Evolutionary conservation across 2,113 vertebrate genomes (phyloP), one percentile per base, ranked within the genome.

Genomic region (Nicator chloris): DNA sequence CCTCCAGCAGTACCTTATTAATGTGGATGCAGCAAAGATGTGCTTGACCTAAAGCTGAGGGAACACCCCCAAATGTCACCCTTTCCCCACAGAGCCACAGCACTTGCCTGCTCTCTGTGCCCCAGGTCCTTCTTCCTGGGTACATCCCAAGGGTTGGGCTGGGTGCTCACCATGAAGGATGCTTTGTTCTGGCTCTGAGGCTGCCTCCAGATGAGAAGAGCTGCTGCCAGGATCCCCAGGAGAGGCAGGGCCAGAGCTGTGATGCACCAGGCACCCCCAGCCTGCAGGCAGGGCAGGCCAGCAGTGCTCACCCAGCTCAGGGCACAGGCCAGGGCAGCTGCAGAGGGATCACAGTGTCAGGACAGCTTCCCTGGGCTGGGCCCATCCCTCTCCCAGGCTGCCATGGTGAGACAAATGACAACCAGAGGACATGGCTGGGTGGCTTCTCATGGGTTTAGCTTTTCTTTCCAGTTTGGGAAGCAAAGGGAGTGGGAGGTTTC

Each of bases 131-230:
- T 42, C 47, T 37, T 68, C 50, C 66, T 50, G 24, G 42, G 51
- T 7, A 35, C 1, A 18, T 19, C 28, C 49, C 44, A 0, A 12
- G 31, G 13, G 28, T 15, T 18, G 8, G 20, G 54, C 69, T 15
- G 7, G 15, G n/a, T 66, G 42, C 96, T 98, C 75, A 99, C 98
- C 98, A 97, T 98, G 95, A 99, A 99, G 21, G 98, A 68, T 15
- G 98, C 98, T 94, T 96, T 98, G 39, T 92, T 90, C 60, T 10
- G 35, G 86, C 97, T 98, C 94, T 98, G 98, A 37, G 98, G 98
- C 33, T 98, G 98, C 81, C 97, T 98, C 98, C 98, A 98, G 93
- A 99, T 96, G 63, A 98, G 50, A 70, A 97, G 73, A 70, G 94
- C 61, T 16, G 93, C 65, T 11, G 21, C 61, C 71, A 98, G 33